phyloP scores from a whole-genome alignment of 2,888 invertebrate species.

The Lasius fuliginosus region DNA sequence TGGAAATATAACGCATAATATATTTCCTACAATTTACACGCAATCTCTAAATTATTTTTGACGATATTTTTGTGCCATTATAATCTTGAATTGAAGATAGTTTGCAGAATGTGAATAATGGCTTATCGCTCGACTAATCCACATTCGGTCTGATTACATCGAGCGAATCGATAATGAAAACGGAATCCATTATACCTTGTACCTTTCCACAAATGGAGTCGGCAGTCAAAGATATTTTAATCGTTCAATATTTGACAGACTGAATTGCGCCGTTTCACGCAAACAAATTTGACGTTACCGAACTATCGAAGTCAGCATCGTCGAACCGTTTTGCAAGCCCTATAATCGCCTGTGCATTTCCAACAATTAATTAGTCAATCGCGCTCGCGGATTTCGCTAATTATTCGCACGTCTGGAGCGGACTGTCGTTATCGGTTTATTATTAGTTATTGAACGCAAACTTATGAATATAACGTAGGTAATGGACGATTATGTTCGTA shows the following conservation, averaged over 20 bases:
- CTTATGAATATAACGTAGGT: conserved; percentile 19
- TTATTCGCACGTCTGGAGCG: conserved; percentile 34
- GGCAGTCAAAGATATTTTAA: conserved; percentile 27
- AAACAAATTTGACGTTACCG: conserved; percentile 45
- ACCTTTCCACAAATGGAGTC: not conserved
- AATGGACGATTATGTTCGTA: not conserved
- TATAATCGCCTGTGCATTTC: conserved; percentile 37
- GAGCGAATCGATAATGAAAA: not conserved
- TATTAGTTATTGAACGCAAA: conserved; percentile 14
- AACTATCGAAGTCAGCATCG: not conserved
- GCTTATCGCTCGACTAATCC: not conserved
- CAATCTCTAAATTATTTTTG: not conserved
- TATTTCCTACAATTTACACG: not conserved
- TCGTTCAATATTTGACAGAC: conserved; percentile 49
- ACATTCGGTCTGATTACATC: not conserved
- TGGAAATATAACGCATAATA: not conserved
- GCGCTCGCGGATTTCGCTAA: conserved; percentile 27
- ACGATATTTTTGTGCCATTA: not conserved
- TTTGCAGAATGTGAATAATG: not conserved
- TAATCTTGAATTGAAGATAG: not conserved
- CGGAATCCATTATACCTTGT: not conserved
- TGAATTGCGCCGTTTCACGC: not conserved
- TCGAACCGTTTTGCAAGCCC: not conserved
- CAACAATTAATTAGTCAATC: conserved; percentile 54
- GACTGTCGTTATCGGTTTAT: not conserved